Evolutionary conservation across 2,113 vertebrate genomes (phyloP), one percentile per base, ranked within the genome.

Genomic region (Etheostoma spectabile): DNA sequence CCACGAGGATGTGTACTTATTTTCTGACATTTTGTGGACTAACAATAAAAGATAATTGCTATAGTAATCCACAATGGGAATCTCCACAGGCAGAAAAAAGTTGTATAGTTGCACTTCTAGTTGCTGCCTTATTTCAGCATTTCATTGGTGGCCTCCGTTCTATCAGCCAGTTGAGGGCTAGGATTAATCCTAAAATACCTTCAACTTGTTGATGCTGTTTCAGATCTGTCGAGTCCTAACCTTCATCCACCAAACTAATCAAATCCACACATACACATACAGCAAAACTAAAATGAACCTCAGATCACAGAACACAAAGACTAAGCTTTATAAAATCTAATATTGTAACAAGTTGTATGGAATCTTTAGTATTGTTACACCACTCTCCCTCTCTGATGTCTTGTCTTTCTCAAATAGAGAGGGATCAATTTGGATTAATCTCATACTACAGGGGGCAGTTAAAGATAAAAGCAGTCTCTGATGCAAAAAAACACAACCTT

Each of bases 391-490:
- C 45, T 49, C 52, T n/a, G 53, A 69, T 52, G 55, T 42, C 19
- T 66, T 8, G 27, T 27, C 27, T 27, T 27, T 27, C 27, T 45
- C 53, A 46, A 62, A 70, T 48, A 35, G 35, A 35, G 35, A 35
- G 35, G 35, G 5, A 33, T 46, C 22, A 13, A 1, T 55, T 13
- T 24, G 48, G 53, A 86, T 79, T 30, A 63, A 80, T 79, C 49
- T 1, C 21, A 13, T 2, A 62, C 51, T 22, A 51, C n/a, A 51
- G 4, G 72, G 45, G 53, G 7, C 61, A 60, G 62, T 56, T 49
- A 45, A 59, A 83, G 77, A 80, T 73, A 33, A 80, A 87, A 70
- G 63, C 48, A 0, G 22, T 48, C 22, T 66, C 33, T 21, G 14
- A 35, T 12, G 69, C 21, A 63, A 57, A 27, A 21, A 18, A 77